phyloP scores from a whole-genome alignment of 2,113 vertebrate genomes.

The Osmerus mordax region DNA sequence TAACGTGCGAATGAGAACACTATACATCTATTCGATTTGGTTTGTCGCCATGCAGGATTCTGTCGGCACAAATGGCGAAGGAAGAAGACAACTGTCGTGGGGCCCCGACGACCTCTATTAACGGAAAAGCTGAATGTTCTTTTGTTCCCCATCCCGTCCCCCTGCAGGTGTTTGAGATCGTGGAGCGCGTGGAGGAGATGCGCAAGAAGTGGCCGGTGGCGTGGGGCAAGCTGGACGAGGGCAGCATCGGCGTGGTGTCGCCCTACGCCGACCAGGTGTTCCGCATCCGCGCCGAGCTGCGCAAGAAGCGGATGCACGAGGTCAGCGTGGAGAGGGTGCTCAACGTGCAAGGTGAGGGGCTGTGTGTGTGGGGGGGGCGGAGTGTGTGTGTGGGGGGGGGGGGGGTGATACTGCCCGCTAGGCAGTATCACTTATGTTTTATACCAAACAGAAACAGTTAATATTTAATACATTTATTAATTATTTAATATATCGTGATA shows the following conservation, averaged over 20 bases:
- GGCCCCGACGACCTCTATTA: background rate
- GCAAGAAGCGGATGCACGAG: slow-evolving; percentile 95
- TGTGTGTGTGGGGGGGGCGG: background rate
- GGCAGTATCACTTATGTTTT: too few relatives aligned
- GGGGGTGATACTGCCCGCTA: too few relatives aligned
- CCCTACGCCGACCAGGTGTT: slow-evolving; percentile 98
- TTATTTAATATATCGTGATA: too few relatives aligned
- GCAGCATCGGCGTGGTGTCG: slow-evolving; percentile 96
- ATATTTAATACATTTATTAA: too few relatives aligned
- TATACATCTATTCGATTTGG: too few relatives aligned
- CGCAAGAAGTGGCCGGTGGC: slow-evolving; percentile 96
- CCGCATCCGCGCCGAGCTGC: slow-evolving; percentile 92
- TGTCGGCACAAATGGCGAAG: background rate
- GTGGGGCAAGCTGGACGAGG: slow-evolving; percentile 96
- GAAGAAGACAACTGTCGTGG: background rate
- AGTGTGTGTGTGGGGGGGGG: background rate
- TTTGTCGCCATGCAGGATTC: background rate
- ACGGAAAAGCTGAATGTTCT: background rate
- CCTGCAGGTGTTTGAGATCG: slow-evolving; percentile 95
- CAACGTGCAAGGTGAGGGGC: slow-evolving; percentile 93
- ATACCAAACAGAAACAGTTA: too few relatives aligned
- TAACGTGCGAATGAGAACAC: too few relatives aligned
- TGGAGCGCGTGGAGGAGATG: slow-evolving; percentile 95
- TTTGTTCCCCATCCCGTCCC: background rate
- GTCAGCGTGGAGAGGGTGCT: slow-evolving; percentile 97